Evolutionary conservation across 2,113 vertebrate genomes (phyloP).

Genomic region (Sorex araneus): DNA sequence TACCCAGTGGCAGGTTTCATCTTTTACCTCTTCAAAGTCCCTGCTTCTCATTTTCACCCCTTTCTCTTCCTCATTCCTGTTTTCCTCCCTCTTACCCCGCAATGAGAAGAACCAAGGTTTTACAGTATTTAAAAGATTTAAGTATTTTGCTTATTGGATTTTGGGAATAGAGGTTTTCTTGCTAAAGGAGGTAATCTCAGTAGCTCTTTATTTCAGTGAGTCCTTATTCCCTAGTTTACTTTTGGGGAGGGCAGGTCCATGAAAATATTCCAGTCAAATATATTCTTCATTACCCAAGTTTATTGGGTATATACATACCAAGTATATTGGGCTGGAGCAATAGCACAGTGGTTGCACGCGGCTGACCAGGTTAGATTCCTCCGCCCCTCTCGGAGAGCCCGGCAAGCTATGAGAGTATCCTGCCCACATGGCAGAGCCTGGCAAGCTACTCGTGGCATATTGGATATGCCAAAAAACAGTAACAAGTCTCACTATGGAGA

Average conservation of each 20-base stretch:
- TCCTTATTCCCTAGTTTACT: neutral
- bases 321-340: too few relatives aligned
- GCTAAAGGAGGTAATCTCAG: neutral
- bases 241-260: neutral
- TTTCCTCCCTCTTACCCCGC: neutral
- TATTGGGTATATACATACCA: too few relatives aligned
- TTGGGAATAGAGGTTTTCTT: neutral
- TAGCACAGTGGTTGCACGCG: too few relatives aligned
- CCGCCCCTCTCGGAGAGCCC: too few relatives aligned
- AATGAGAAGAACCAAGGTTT: neutral
- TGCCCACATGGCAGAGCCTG: too few relatives aligned
- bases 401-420: too few relatives aligned
- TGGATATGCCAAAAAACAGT: too few relatives aligned
- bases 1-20: accelerated
- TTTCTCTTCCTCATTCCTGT: neutral
- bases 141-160: neutral
- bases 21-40: too few relatives aligned
- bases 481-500: too few relatives aligned
- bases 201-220: neutral
- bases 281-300: too few relatives aligned
- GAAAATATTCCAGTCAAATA: neutral
- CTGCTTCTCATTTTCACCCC: neutral
- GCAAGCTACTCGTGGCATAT: too few relatives aligned
- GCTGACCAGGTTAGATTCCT: too few relatives aligned
- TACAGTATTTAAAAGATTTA: neutral